These are phyloP conservation scores for Oophaga pumilio DNA, from an alignment of 2,113 vertebrate genomes.

Conservation along the genomic window DNA sequence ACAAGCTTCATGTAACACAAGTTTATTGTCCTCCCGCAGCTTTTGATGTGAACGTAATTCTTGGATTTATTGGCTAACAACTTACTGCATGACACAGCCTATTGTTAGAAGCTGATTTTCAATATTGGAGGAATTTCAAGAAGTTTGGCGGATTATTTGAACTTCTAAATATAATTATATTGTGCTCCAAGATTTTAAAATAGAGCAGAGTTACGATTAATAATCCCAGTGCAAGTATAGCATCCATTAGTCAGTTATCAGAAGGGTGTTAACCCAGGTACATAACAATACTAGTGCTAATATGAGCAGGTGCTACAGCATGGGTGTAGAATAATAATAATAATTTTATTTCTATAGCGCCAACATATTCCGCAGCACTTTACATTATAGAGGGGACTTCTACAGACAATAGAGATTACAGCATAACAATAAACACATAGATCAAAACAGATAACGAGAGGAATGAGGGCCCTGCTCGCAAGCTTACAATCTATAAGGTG, in stretches of 20 bases:
- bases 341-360: no score
- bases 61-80: conserved; percentile 12
- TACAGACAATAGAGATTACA: no score
- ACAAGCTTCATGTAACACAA: conserved; percentile 30
- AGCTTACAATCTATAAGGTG: no score
- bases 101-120: background rate
- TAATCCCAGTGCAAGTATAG: background rate
- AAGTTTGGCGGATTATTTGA: background rate
- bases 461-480: no score
- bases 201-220: background rate
- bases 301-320: no score
- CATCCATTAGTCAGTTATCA: no score
- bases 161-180: background rate
- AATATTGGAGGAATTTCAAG: background rate
- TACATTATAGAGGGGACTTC: no score
- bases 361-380: no score
- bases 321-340: no score
- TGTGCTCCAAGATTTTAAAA: background rate
- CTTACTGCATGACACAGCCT: conserved; percentile 16
- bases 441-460: no score
- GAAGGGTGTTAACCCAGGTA: no score
- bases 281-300: background rate
- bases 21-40: conserved; percentile 39
- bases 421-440: no score
- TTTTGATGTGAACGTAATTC: conserved; percentile 51